Base-by-base conservation (phyloP, 2,888 invertebrate species). In the Deroplatys truncata region DNA sequence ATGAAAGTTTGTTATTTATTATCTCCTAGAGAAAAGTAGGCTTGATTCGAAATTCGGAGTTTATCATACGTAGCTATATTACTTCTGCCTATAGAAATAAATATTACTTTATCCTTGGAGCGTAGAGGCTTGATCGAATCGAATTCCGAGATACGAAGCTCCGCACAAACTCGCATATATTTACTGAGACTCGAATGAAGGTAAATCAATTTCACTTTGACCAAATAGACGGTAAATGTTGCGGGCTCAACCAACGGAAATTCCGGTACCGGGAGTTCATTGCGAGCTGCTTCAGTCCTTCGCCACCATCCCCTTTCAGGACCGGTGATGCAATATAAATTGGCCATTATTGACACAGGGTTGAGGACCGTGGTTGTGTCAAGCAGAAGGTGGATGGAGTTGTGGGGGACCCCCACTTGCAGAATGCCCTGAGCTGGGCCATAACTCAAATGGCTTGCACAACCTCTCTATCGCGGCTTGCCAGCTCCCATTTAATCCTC, bases 401-500 rank as follows among this genome's bases (percentile, higher is more conserved):
- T 72, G 56, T 2, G 56, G 16, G 56, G 56, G 56, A 72, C 25
- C 25, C 20, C 20, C 56, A 20, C 20, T 25, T 72, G 56, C 56
- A 72, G 56, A 72, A 72, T 72, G 56, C 56, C 56, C 56, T 25
- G 25, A 72, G 56, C 28, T 25, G 25, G 86, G 86, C 56, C 29
- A 86, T 86, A 86, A 86, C 25, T 86, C 86, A 43, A 86, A 85
- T 28, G 29, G n/a, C 35, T 43, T n/a, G 28, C 86, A 28, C 35
- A 20, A 31, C 49, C 84, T 84, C 84, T 88, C 84, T 88, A 88
- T 88, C 88, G 88, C 84, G 84, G 88, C 83, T 88, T 28, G 43
- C 88, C 88, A 88, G 88, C 84, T 43, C 25, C 84, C 43, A 88
- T 84, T 88, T 84, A 88, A 88, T 88, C 84, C 84, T 72, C 56